These are phyloP conservation scores for Acrossocheilus fasciatus DNA, from an alignment of 2,797 vertebrate genomes.

Conservation along the genomic window DNA sequence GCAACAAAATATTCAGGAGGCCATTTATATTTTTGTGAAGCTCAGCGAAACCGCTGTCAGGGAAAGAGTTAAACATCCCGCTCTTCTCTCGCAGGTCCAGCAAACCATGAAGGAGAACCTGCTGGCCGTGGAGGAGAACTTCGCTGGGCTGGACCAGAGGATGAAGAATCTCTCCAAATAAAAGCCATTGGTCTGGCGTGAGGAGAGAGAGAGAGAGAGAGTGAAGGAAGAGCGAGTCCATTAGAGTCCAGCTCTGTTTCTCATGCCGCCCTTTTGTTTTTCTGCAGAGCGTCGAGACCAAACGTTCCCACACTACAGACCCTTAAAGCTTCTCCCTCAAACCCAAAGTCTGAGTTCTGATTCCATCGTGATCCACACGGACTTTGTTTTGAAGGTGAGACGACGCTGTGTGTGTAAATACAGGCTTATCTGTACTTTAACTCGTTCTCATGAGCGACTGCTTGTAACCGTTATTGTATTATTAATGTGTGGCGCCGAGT, in stretches of 20 bases:
- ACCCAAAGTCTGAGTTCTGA: neutral
- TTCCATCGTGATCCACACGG: neutral
- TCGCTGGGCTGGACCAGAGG: conserved; percentile 84
- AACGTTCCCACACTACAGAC: conserved; percentile 65
- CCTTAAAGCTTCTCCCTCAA: conserved; percentile 46
- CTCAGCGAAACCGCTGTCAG: no score
- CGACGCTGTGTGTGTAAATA: conserved; percentile 80
- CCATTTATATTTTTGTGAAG: no score
- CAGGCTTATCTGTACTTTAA: conserved; percentile 74
- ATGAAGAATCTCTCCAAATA: conserved; percentile 91
- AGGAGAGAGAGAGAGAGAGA: conserved; percentile 59
- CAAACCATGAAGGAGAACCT: conserved; percentile 93
- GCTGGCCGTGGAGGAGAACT: conserved; percentile 87
- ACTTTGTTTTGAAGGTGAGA: conserved; percentile 47
- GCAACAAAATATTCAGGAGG: no score
- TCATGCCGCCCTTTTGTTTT: conserved; percentile 64
- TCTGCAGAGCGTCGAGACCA: conserved; percentile 69
- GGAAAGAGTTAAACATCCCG: neutral
- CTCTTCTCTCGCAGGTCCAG: conserved; percentile 80
- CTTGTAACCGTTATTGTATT: conserved; percentile 77
- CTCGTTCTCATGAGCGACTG: conserved; percentile 71
- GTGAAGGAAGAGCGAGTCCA: conserved; percentile 49
- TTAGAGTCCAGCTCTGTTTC: conserved; percentile 46
- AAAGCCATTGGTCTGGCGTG: conserved; percentile 53
- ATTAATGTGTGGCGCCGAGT: conserved; percentile 69